Evolutionary conservation across 2,113 vertebrate species (phyloP).

Genomic region (Anolis sagrei): DNA sequence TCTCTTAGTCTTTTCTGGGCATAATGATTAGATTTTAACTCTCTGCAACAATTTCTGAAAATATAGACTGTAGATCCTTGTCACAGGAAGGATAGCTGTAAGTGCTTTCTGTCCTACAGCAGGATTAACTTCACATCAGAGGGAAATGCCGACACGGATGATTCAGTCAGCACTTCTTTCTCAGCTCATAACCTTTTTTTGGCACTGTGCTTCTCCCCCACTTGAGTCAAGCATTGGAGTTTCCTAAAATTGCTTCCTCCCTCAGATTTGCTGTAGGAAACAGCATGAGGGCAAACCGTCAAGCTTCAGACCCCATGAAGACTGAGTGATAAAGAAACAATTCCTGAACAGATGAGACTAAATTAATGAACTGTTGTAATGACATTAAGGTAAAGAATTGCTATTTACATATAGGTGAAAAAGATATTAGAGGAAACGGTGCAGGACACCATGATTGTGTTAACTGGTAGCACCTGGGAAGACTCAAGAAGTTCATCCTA

Average conservation of each 20-base stretch:
- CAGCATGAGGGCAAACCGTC: neutral
- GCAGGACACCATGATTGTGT: neutral
- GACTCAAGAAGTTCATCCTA: neutral
- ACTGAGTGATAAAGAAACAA: neutral
- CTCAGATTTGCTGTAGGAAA: neutral
- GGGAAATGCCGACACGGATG: neutral
- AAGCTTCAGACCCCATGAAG: neutral
- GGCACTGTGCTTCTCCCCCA: neutral
- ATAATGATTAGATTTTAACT: neutral
- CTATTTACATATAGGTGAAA: neutral
- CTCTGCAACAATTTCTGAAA: neutral
- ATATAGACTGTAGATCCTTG: neutral
- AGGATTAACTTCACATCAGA: neutral
- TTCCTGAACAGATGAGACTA: neutral
- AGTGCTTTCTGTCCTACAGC: neutral
- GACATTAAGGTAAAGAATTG: neutral
- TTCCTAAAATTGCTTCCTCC: neutral
- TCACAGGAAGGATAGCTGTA: no score
- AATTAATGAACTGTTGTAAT: neutral
- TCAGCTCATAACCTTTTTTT: neutral
- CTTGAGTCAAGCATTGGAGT: neutral
- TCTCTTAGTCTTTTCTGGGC: neutral
- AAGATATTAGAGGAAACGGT: neutral
- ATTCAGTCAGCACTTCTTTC: neutral
- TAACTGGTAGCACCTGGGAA: conserved; percentile 1